Evolutionary conservation across 2,888 invertebrate genomes (phyloP).

Genomic region (Rutpela maculata): DNA sequence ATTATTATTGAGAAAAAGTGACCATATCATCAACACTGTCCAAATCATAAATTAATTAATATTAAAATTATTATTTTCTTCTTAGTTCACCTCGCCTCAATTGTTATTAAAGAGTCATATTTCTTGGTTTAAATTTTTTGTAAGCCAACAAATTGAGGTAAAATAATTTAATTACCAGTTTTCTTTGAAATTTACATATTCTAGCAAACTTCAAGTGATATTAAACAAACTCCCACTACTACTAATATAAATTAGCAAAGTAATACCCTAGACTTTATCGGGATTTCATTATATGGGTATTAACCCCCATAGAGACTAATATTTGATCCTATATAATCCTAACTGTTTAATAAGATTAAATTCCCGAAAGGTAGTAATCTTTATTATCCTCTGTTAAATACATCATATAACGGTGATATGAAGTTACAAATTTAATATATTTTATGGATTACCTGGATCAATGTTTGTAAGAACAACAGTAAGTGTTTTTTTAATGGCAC

Average conservation of each 20-base stretch:
- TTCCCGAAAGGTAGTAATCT: neutral
- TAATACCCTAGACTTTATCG: slow-evolving; percentile 13
- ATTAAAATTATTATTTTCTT: no score
- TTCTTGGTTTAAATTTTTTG: no score
- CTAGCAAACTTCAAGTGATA: neutral
- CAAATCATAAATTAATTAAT: no score
- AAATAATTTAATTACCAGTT: no score
- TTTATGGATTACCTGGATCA: no score
- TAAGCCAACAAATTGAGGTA: no score
- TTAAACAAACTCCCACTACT: neutral
- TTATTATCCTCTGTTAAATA: neutral
- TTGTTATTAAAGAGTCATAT: no score
- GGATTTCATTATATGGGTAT: slow-evolving; percentile 22
- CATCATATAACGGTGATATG: neutral
- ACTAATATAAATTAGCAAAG: slow-evolving; percentile 6
- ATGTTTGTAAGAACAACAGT: no score
- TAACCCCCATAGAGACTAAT: slow-evolving; percentile 3
- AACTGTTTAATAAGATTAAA: slow-evolving; percentile 21
- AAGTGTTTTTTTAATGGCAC: no score
- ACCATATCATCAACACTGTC: no score
- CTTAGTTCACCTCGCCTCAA: no score
- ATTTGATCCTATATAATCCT: slow-evolving; percentile 24
- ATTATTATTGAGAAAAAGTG: no score
- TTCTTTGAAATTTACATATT: neutral
- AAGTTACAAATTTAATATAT: neutral